Percentiles rank a stretch among this genome's conserved stretches.
Evolutionary conservation across 2,888 invertebrate species (phyloP).

Genomic region (Falcaria lacertinaria): DNA sequence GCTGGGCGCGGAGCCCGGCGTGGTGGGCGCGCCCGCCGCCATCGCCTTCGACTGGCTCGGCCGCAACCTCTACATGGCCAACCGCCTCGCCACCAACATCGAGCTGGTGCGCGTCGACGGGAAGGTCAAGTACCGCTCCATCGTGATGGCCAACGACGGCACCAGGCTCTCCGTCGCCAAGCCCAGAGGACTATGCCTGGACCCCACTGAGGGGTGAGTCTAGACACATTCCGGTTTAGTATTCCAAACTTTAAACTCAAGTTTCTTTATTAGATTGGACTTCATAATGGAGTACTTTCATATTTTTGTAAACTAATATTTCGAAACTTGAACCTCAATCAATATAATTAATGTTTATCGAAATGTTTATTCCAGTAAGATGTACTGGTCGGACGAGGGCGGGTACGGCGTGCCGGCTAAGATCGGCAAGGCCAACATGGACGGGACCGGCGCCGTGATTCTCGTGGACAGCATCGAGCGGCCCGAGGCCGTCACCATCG

Average conservation of each 20-base stretch:
- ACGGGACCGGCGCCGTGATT: slow-evolving; percentile 89
- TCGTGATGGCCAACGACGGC: slow-evolving; percentile 94
- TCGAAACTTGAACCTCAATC: too few species aligned
- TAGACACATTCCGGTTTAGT: too few species aligned
- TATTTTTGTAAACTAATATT: too few species aligned
- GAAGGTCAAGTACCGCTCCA: slow-evolving; percentile 88
- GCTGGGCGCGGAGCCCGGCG: slow-evolving; percentile 89
- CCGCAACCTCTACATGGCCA: slow-evolving; percentile 95
- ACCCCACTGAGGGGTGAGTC: slow-evolving; percentile 92
- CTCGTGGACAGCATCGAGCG: slow-evolving; percentile 84
- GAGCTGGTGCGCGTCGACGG: slow-evolving; percentile 93
- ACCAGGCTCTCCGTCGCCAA: slow-evolving; percentile 90
- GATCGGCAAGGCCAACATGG: slow-evolving; percentile 95
- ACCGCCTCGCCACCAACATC: slow-evolving; percentile 92
- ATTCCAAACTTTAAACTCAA: too few species aligned
- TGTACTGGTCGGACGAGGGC: slow-evolving; percentile 98
- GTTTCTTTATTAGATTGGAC: too few species aligned
- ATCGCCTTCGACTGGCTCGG: slow-evolving; percentile 99
- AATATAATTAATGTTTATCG: too few species aligned
- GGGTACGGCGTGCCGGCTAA: slow-evolving; percentile 93
- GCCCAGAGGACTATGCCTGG: slow-evolving; percentile 92
- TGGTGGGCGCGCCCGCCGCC: slow-evolving; percentile 93
- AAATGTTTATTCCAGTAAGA: slow-evolving; percentile 77
- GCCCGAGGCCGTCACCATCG: slow-evolving; percentile 92
- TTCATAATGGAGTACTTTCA: too few species aligned